Conservation (phyloP, 2,113 vertebrate genomes). For the Macquaria australasica region DNA sequence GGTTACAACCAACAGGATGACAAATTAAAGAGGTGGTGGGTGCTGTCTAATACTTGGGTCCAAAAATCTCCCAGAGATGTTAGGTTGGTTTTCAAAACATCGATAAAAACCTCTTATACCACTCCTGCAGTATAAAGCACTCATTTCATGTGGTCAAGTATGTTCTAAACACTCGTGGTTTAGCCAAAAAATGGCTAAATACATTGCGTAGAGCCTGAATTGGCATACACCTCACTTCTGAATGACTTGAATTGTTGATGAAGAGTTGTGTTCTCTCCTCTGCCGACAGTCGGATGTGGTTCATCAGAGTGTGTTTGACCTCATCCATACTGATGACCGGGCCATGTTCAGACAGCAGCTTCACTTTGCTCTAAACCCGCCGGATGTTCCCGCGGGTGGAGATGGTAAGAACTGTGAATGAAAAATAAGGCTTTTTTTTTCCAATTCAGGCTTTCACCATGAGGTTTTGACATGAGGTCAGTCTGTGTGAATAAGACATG, state of each 20-base stretch:
- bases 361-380: slow-evolving; percentile 81
- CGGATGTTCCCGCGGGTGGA: not conserved
- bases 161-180: too few species aligned
- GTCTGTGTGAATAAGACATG: not conserved
- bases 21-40: not conserved
- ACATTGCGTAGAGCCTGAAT: not conserved
- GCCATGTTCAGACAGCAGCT: slow-evolving; percentile 83
- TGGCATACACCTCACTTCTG: not conserved
- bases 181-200: not conserved
- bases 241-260: too few species aligned
- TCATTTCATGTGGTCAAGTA: not conserved
- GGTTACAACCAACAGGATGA: too few species aligned
- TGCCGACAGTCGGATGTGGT: slow-evolving; percentile 83
- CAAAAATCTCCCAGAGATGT: not conserved
- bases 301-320: slow-evolving; percentile 85
- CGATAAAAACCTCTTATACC: not conserved
- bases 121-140: not conserved
- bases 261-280: not conserved
- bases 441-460: not conserved
- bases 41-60: not conserved
- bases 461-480: not conserved
- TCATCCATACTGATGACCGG: slow-evolving; percentile 87
- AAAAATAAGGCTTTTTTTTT: not conserved
- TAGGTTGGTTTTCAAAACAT: not conserved
- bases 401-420: slow-evolving; percentile 55